These are phyloP conservation scores for Cotesia glomerata DNA, from an alignment of 1,140 invertebrate genomes.

Conservation along the genomic window DNA sequence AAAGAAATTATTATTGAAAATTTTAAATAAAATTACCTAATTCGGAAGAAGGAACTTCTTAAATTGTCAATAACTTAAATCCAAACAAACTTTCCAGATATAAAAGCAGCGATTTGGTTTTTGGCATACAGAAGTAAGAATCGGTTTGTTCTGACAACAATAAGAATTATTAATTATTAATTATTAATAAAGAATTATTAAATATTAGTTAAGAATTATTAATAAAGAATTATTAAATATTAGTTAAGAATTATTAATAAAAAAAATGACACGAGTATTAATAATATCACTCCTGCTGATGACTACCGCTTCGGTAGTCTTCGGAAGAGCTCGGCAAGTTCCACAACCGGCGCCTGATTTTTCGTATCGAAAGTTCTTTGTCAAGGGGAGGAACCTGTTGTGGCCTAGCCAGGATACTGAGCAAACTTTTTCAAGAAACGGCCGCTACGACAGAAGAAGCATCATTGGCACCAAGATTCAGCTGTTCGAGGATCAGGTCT, in stretches of 20 bases:
- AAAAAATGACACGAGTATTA: neutral
- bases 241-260: neutral
- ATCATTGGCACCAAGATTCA: constrained; percentile 69
- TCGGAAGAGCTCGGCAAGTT: constrained; percentile 35
- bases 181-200: neutral
- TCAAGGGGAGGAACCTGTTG: constrained; percentile 58
- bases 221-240: no score
- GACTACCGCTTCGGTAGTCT: constrained; percentile 19
- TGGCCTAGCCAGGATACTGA: constrained; percentile 68
- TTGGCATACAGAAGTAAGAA: no score
- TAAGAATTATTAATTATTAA: neutral
- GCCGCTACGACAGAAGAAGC: constrained; percentile 66
- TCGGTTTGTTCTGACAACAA: no score
- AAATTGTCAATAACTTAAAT: no score
- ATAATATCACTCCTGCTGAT: neutral
- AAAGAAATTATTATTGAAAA: neutral
- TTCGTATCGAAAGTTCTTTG: constrained; percentile 39
- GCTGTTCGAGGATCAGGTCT: constrained; percentile 65
- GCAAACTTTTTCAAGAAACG: constrained; percentile 66
- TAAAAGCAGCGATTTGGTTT: no score
- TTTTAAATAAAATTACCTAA: neutral
- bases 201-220: no score
- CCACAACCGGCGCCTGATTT: constrained; percentile 45
- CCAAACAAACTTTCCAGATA: no score
- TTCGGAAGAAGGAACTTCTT: neutral